A percentile compares a stretch with the other conserved stretches of the same genome.
phyloP scores from a whole-genome alignment of 2,888 invertebrate genomes.

The Trilocha varians region DNA sequence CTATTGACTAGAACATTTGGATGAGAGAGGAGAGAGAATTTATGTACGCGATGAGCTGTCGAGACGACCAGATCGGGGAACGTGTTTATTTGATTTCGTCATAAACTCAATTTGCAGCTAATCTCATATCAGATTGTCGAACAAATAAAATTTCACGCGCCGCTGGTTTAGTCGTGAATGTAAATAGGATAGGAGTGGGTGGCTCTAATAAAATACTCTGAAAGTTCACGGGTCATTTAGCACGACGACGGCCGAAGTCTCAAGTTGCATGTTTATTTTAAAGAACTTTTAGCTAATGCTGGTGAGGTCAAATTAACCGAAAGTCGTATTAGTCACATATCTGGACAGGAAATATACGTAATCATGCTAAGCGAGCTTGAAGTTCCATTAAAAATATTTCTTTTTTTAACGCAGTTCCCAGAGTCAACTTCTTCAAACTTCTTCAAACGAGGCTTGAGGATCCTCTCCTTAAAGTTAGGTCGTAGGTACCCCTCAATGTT shows the following conservation, averaged over 20 bases:
- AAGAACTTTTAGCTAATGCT: too few relatives aligned
- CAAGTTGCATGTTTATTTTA: too few relatives aligned
- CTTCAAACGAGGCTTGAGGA: too few relatives aligned
- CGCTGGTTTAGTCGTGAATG: constrained; percentile 54
- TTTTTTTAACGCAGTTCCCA: too few relatives aligned
- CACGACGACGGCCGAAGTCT: constrained; percentile 28
- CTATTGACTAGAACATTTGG: constrained; percentile 42
- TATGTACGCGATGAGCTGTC: constrained; percentile 48
- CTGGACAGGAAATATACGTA: too few relatives aligned
- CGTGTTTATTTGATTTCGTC: constrained; percentile 67
- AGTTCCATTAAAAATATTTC: too few relatives aligned
- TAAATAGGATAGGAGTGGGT: constrained; percentile 45
- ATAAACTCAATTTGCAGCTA: constrained; percentile 72
- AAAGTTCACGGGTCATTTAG: constrained; percentile 54
- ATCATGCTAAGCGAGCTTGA: constrained; percentile 28
- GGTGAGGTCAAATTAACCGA: too few relatives aligned
- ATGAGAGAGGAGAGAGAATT: constrained; percentile 42
- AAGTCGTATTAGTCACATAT: too few relatives aligned
- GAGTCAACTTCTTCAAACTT: too few relatives aligned
- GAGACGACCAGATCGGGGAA: constrained; percentile 23
- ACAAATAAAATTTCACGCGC: constrained; percentile 71
- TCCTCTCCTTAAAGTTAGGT: too few relatives aligned
- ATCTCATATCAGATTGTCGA: constrained; percentile 70
- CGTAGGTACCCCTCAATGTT: too few relatives aligned
- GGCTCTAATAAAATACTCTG: constrained; percentile 49